Conservation (phyloP, 2,797 vertebrate genomes). For the Pogonophryne albipinna region DNA sequence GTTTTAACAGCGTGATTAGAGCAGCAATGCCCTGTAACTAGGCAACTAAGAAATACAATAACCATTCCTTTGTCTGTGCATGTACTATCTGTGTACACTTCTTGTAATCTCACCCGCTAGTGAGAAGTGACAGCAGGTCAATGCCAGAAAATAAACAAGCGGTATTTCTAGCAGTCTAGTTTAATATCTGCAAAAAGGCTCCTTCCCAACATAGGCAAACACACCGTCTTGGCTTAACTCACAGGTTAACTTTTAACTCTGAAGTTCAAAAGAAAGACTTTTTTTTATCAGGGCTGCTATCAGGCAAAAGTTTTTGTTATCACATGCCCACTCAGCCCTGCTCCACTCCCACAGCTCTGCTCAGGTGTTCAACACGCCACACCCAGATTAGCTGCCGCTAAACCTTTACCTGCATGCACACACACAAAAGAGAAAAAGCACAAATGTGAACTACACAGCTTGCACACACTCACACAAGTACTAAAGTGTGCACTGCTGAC, state of each 20-base stretch:
- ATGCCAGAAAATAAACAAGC: conserved; percentile 36
- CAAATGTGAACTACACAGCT: conserved; percentile 8
- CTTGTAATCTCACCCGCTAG: conserved; percentile 46
- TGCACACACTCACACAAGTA: neutral
- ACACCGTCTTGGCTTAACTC: neutral
- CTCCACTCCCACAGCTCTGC: conserved; percentile 31
- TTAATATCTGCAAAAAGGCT: neutral
- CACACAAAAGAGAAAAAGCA: conserved; percentile 2
- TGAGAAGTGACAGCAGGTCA: conserved; percentile 40
- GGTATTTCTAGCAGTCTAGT: conserved; percentile 18
- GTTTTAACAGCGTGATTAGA: conserved; percentile 56
- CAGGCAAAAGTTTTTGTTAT: conserved; percentile 51
- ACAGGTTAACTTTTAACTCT: conserved; percentile 3
- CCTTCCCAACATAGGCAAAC: neutral
- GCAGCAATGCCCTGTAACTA: conserved; percentile 62
- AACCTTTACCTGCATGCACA: neutral
- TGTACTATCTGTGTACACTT: conserved; percentile 40
- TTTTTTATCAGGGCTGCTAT: conserved; percentile 17
- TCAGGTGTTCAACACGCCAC: conserved; percentile 69
- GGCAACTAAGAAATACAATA: conserved; percentile 76
- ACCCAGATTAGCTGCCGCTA: conserved; percentile 71
- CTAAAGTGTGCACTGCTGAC: conserved; percentile 33
- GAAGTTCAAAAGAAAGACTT: conserved; percentile 2
- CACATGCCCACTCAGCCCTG: conserved; percentile 56
- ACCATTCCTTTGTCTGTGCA: conserved; percentile 15